These are phyloP conservation scores for Hirtodrosophila cameraria DNA, from an alignment of 2,888 invertebrate genomes.

Conservation along the genomic window DNA sequence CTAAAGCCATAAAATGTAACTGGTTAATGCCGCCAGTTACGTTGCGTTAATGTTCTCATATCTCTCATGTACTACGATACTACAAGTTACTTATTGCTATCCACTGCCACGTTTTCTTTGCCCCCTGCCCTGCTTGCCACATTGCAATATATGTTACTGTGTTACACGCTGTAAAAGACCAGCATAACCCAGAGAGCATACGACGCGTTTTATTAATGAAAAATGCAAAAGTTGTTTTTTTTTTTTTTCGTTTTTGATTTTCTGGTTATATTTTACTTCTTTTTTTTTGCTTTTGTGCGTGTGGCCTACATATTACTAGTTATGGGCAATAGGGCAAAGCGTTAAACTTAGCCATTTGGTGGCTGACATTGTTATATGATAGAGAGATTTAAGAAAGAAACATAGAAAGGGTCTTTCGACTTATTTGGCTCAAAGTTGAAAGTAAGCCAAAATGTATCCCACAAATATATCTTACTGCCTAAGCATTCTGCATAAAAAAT, in stretches of 20 bases:
- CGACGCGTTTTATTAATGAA: conserved; percentile 72
- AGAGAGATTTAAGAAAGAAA: conserved; percentile 1
- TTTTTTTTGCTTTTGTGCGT: conserved; percentile 51
- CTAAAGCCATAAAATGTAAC: conserved; percentile 74
- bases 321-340: conserved; percentile 14
- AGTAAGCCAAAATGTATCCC: background rate
- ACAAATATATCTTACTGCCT: too few species aligned
- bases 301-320: conserved; percentile 65
- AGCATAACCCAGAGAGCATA: conserved; percentile 24
- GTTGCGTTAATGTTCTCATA: conserved; percentile 63
- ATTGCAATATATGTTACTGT: conserved; percentile 65
- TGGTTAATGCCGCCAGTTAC: conserved; percentile 63
- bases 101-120: background rate
- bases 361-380: conserved; percentile 43
- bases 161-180: conserved; percentile 28
- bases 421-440: too few species aligned
- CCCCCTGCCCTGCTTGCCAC: background rate
- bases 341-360: conserved; percentile 22
- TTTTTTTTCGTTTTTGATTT: conserved; percentile 13
- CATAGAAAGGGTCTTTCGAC: background rate
- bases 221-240: conserved; percentile 63
- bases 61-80: conserved; percentile 50
- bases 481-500: background rate
- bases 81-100: conserved; percentile 7
- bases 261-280: conserved; percentile 9